These are phyloP conservation scores for Enteromius afrohamiltoni DNA, from an alignment of 2,797 vertebrate species.

Conservation along the genomic window DNA sequence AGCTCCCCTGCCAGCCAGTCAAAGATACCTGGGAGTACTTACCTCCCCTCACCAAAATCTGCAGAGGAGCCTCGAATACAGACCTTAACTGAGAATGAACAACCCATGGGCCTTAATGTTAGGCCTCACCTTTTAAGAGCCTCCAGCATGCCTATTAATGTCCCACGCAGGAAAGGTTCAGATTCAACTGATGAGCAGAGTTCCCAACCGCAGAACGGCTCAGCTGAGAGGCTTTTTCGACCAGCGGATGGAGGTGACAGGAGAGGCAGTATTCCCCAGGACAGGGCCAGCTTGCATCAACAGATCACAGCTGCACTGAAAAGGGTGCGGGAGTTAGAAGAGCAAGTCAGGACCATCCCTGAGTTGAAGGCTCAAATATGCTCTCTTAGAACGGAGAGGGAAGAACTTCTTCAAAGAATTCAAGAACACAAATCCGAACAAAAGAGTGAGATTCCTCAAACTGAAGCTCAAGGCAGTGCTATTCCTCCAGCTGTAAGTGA, in stretches of 20 bases:
- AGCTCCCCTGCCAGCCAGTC: conserved; percentile 56
- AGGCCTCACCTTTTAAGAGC: conserved; percentile 91
- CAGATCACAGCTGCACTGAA: conserved; percentile 79
- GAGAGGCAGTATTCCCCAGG: conserved; percentile 62
- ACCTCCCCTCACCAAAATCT: conserved; percentile 68
- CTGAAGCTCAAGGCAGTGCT: conserved; percentile 39
- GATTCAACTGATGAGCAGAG: conserved; percentile 71
- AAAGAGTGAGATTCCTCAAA: conserved; percentile 9
- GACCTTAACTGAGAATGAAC: conserved; percentile 63
- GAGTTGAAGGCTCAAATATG: conserved; percentile 78
- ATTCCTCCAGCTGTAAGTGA: conserved; percentile 36
- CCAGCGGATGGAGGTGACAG: conserved; percentile 54
- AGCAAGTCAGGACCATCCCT: conserved; percentile 77
- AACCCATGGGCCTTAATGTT: conserved; percentile 66
- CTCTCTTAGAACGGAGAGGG: conserved; percentile 73
- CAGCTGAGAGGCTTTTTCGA: conserved; percentile 74
- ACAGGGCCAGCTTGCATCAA: conserved; percentile 73
- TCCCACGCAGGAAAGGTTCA: conserved; percentile 79
- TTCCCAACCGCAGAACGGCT: conserved; percentile 67
- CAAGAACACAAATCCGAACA: conserved; percentile 67
- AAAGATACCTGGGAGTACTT: conserved; percentile 67
- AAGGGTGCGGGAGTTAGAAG: conserved; percentile 80
- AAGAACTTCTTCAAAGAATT: conserved; percentile 69
- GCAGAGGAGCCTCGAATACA: conserved; percentile 61
- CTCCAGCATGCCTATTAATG: conserved; percentile 90